Conservation (phyloP, 2,797 vertebrate genomes). For the Parambassis ranga region DNA sequence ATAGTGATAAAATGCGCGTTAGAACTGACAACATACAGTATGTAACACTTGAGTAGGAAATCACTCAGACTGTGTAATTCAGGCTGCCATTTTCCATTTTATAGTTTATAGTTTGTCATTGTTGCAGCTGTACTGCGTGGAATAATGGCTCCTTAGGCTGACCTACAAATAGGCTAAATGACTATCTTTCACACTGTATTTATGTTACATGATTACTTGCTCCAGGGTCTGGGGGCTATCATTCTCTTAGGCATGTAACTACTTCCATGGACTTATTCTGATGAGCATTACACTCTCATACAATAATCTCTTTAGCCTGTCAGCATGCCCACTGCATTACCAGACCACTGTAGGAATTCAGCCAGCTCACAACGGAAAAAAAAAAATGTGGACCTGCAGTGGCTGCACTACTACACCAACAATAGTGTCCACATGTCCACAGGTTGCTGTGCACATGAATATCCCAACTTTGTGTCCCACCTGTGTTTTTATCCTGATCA, state of each 20-base stretch:
- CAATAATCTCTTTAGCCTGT: slow-evolving; percentile 76
- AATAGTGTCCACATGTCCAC: no score
- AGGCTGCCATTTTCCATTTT: neutral
- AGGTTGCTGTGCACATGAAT: no score
- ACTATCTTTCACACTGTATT: slow-evolving; percentile 19
- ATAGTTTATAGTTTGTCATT: no score
- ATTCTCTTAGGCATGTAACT: slow-evolving; percentile 51
- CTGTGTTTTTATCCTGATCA: no score
- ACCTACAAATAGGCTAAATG: neutral
- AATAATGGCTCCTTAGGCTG: neutral
- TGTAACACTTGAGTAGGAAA: neutral
- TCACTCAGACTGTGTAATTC: neutral
- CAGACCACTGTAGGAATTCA: slow-evolving; percentile 40
- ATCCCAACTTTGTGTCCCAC: no score
- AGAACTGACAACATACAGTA: neutral
- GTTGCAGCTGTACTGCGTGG: no score
- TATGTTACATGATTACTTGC: slow-evolving; percentile 15
- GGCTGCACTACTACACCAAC: no score
- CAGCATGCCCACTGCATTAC: slow-evolving; percentile 34
- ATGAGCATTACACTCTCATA: slow-evolving; percentile 73
- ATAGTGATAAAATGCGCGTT: neutral
- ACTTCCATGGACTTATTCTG: slow-evolving; percentile 63
- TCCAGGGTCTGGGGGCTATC: slow-evolving; percentile 45
- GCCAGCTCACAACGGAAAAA: no score
- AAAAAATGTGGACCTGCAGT: no score